Base-by-base conservation (phyloP, 1,140 invertebrate species). In the Dermatophagoides farinae region DNA sequence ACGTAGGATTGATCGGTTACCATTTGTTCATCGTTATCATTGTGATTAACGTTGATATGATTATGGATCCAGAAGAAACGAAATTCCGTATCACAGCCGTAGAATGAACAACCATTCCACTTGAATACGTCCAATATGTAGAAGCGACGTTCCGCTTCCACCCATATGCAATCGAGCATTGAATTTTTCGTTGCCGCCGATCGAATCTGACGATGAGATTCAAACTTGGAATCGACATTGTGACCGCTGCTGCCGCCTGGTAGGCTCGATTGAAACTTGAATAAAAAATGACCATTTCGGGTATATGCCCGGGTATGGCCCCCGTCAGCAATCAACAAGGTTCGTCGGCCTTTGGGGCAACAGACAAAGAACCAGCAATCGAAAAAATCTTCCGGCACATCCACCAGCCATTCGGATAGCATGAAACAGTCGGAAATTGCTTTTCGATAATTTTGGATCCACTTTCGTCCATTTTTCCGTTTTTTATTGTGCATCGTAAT, bases 361-460 rank as follows among this genome's bases (percentile, higher is more conserved):
- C 83, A 76, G 38, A 88, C 78, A 62, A 88, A 76, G n/a, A 80
- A 70, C 88, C 89, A 96, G 53, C 84, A 79, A 10, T 78, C 71
- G 37, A 77, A 66, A 66, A 91, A 80, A 72, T 88, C 82, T 58
- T 77, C 72, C 16, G 90, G 90, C 50, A 83, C 78, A 65, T 93
- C 86, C 1, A 84, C 72, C 69, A 96, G 74, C 89, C 89, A 96
- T 72, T 95, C 90, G 0, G 89, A 93, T 25, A 85, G 68, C 86
- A 86, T 86, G 39, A 85, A 69, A 69, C 77, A 43, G 31, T 64
- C 61, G 38, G 64, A 50, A 9, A 64, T 57, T 43, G 54, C 8
- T 55, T 64, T 47, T 1, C 23, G 46, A 25, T 50, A 52, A 16
- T 47, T 23, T n/a, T 60, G 47, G 4, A n/a, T n/a, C n/a, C n/a